Evolutionary conservation across 2,113 vertebrate species (phyloP).

Genomic region (Brachionichthys hirsutus): DNA sequence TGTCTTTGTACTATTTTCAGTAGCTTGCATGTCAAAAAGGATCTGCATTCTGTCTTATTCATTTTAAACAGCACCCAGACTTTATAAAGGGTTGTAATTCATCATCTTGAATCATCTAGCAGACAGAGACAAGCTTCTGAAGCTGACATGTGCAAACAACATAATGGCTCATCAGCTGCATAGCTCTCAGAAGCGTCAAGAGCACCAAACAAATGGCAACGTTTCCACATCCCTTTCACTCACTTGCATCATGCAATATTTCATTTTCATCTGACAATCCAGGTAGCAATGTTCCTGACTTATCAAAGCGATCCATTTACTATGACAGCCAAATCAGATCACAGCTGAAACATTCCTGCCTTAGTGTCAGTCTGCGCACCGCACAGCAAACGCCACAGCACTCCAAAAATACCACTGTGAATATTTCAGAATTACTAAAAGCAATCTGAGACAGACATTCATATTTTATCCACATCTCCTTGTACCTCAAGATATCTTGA

Average conservation of each 20-base stretch:
- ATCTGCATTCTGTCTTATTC: background rate
- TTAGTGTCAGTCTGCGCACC: slow-evolving; percentile 41
- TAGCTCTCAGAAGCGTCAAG: slow-evolving; percentile 29
- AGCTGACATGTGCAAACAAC: slow-evolving; percentile 42
- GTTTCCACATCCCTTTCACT: slow-evolving; percentile 52
- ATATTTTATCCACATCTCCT: slow-evolving; percentile 69
- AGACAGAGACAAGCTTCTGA: background rate
- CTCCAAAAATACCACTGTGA: slow-evolving; percentile 60
- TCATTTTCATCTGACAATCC: slow-evolving; percentile 39
- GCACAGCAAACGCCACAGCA: slow-evolving; percentile 25
- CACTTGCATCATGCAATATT: slow-evolving; percentile 58
- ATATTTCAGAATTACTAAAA: slow-evolving; percentile 81
- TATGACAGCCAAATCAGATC: slow-evolving; percentile 54
- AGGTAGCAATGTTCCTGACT: slow-evolving; percentile 52
- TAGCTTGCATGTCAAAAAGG: background rate
- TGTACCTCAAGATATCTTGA: slow-evolving; percentile 58
- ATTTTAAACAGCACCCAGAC: too few relatives aligned
- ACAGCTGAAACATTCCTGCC: slow-evolving; percentile 50
- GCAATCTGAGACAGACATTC: slow-evolving; percentile 70
- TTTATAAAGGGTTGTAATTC: slow-evolving; percentile 11
- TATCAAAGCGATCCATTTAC: slow-evolving; percentile 49
- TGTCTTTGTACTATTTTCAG: slow-evolving; percentile 11
- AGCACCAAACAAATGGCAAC: slow-evolving; percentile 24
- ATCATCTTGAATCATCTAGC: slow-evolving; percentile 2
- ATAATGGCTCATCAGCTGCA: slow-evolving; percentile 38